phyloP scores from a whole-genome alignment of 2,113 vertebrate genomes.

The Girardinichthys multiradiatus region DNA sequence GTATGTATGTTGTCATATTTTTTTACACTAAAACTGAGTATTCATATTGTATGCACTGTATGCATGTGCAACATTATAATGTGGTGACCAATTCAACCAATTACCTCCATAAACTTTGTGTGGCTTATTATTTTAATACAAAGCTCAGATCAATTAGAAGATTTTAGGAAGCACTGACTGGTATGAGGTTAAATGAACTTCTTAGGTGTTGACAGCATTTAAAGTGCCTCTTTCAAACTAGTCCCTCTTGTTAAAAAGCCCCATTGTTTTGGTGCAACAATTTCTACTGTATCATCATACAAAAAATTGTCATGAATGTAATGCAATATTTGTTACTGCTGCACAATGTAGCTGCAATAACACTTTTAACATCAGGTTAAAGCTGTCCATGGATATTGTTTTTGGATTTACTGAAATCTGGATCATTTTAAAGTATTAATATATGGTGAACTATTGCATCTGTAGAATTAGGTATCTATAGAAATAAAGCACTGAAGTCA shows the following conservation, averaged over 20 bases:
- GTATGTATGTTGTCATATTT: too few species aligned
- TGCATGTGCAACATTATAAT: background rate
- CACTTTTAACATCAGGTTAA: background rate
- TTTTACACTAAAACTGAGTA: background rate
- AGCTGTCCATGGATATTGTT: background rate
- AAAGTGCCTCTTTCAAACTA: background rate
- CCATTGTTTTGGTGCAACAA: background rate
- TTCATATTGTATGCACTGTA: background rate
- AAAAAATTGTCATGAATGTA: background rate
- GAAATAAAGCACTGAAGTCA: background rate
- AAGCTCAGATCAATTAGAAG: too few species aligned
- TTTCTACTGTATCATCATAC: background rate
- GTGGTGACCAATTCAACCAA: background rate
- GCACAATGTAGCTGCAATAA: background rate
- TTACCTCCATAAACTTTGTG: background rate
- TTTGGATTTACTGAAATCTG: background rate
- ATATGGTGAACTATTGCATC: background rate
- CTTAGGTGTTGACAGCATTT: background rate
- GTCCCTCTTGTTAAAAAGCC: too few species aligned
- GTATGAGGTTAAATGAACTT: background rate
- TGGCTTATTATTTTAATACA: too few species aligned
- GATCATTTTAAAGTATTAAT: background rate
- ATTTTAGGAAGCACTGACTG: background rate
- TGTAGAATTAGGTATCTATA: background rate
- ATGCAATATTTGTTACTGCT: background rate